Conservation (phyloP, 2,113 vertebrate genomes). For the Oriolus oriolus region DNA sequence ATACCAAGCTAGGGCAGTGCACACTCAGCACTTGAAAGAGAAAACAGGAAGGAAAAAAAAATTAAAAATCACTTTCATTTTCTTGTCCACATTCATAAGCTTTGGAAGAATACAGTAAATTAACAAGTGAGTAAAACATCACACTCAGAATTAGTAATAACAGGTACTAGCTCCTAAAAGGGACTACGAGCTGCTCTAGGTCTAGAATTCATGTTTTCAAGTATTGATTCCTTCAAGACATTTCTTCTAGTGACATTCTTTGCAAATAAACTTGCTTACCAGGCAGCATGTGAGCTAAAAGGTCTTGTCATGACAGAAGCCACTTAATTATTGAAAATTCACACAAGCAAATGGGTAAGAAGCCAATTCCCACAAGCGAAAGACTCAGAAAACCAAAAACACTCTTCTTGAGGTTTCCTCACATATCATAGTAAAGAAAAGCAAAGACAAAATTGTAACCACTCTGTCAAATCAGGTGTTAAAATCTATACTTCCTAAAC, state of each 20-base stretch:
- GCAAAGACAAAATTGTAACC: not conserved
- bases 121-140: not conserved
- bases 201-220: not conserved
- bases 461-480: not conserved
- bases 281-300: not conserved
- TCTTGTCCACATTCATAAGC: not conserved
- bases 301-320: not conserved
- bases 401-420: not conserved
- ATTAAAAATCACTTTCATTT: not conserved
- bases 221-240: not conserved
- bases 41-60: not conserved
- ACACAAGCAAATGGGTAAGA: not conserved
- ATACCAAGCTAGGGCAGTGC: not conserved
- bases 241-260: not conserved
- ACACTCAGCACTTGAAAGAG: not conserved
- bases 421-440: not conserved
- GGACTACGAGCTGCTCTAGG: not conserved
- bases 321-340: slow-evolving; percentile 27
- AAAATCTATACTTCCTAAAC: not conserved
- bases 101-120: not conserved
- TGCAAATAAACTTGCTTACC: not conserved
- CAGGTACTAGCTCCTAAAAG: not conserved
- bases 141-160: not conserved
- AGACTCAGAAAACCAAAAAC: not conserved
- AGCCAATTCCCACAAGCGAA: not conserved